phyloP scores from a whole-genome alignment of 2,888 invertebrate species.

The Tetrapedia diversipes region DNA sequence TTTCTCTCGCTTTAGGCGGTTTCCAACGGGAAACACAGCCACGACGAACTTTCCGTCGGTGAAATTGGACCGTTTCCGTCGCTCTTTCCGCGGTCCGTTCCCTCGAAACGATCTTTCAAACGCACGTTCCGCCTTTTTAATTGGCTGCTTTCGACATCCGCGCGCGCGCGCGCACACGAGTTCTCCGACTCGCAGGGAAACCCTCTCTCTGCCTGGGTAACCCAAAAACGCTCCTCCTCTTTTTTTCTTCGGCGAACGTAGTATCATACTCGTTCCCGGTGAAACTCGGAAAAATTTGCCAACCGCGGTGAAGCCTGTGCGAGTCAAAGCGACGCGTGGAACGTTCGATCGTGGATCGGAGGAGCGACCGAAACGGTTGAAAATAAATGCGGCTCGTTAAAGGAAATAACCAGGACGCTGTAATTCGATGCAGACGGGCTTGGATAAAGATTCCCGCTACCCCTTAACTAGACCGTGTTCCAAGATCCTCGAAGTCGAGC shows the following conservation, averaged over 20 bases:
- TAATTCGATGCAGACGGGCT: background rate
- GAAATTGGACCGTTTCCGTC: background rate
- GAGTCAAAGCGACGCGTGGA: too few relatives aligned
- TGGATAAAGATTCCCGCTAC: background rate
- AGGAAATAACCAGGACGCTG: too few relatives aligned
- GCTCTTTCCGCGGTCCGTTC: background rate
- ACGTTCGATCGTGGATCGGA: too few relatives aligned
- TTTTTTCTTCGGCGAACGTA: background rate
- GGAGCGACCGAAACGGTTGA: too few relatives aligned
- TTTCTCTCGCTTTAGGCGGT: background rate
- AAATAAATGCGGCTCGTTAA: background rate
- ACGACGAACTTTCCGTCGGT: background rate
- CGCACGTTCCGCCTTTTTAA: conserved; percentile 3
- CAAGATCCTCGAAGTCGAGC: too few relatives aligned
- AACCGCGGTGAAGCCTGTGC: too few relatives aligned
- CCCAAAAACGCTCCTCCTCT: background rate
- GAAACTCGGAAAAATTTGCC: too few relatives aligned
- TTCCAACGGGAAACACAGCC: background rate
- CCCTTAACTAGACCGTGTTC: background rate
- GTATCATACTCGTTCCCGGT: too few relatives aligned
- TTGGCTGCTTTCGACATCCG: background rate
- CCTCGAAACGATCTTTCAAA: background rate
- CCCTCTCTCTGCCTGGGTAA: background rate
- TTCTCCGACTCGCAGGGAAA: background rate
- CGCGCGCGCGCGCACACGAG: too few relatives aligned